A percentile compares a stretch with the other conserved stretches of the same genome.
These are phyloP conservation scores for Cottus gobio DNA, from an alignment of 2,113 vertebrate species.

Conservation along the genomic window DNA sequence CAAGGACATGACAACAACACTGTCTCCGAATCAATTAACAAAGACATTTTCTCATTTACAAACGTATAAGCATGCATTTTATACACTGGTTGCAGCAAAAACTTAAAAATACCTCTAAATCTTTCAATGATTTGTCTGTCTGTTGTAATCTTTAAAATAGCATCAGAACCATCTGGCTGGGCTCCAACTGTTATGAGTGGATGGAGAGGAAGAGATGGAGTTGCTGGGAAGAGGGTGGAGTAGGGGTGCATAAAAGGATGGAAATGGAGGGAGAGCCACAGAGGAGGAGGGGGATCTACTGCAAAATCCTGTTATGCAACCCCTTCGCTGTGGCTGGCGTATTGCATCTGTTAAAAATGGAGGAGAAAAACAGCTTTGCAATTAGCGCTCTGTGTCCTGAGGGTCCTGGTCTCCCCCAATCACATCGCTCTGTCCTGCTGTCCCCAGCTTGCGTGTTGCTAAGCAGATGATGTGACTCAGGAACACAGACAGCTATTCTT, in stretches of 20 bases:
- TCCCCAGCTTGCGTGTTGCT: slow-evolving; percentile 74
- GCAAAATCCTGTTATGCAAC: slow-evolving; percentile 82
- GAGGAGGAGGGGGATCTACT: slow-evolving; percentile 65
- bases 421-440: slow-evolving; percentile 67
- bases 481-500: slow-evolving; percentile 66
- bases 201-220: slow-evolving; percentile 56
- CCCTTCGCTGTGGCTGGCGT: slow-evolving; percentile 65
- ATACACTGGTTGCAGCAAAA: slow-evolving; percentile 7
- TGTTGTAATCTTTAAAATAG: slow-evolving; percentile 60
- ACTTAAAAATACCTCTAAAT: slow-evolving; percentile 17
- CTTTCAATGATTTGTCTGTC: slow-evolving; percentile 38
- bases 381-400: slow-evolving; percentile 76
- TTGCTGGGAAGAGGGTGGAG: slow-evolving; percentile 51
- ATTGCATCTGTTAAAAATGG: slow-evolving; percentile 77
- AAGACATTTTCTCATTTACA: slow-evolving; percentile 45
- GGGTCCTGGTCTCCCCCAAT: slow-evolving; percentile 81
- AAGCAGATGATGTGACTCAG: slow-evolving; percentile 82
- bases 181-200: slow-evolving; percentile 68
- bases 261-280: slow-evolving; percentile 55
- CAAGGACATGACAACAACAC: slow-evolving; percentile 65
- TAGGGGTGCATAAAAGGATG: slow-evolving; percentile 56
- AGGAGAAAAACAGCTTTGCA: slow-evolving; percentile 77
- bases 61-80: slow-evolving; percentile 24
- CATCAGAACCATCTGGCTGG: slow-evolving; percentile 62
- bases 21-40: slow-evolving; percentile 56